Percentiles rank a stretch among this genome's conserved stretches.
Evolutionary conservation across 2,888 invertebrate genomes (phyloP).

Genomic region (Pediacus dermestoides): DNA sequence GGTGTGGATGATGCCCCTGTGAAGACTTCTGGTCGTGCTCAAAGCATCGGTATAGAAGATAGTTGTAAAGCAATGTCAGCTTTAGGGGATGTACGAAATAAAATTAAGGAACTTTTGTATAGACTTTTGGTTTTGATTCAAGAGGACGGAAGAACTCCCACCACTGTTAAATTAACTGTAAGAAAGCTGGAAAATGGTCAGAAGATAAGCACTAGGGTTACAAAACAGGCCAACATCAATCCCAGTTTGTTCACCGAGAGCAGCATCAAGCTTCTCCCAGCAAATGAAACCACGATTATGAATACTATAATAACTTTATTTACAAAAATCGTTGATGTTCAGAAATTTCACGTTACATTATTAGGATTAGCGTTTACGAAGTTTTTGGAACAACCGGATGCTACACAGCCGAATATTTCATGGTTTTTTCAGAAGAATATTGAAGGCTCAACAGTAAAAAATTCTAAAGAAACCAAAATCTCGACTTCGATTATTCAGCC

Average conservation of each 20-base stretch:
- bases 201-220: constrained; percentile 68
- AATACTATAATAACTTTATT: constrained; percentile 71
- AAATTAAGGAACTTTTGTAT: constrained; percentile 64
- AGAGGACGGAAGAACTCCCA: constrained; percentile 76
- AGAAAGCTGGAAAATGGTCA: constrained; percentile 64
- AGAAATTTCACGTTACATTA: constrained; percentile 74
- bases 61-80: constrained; percentile 71
- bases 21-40: constrained; percentile 71
- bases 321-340: constrained; percentile 67
- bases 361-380: constrained; percentile 80
- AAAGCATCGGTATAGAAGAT: constrained; percentile 77
- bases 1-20: constrained; percentile 74
- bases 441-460: constrained; percentile 58
- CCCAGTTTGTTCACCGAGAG: constrained; percentile 58
- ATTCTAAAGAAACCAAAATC: constrained; percentile 8
- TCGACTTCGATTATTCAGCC: too few species aligned
- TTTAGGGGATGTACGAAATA: constrained; percentile 70
- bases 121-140: constrained; percentile 67
- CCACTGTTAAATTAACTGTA: constrained; percentile 69
- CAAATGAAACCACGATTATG: constrained; percentile 63
- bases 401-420: constrained; percentile 47
- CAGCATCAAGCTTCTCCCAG: constrained; percentile 46
- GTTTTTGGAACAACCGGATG: constrained; percentile 68
- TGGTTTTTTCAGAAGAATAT: constrained; percentile 54
- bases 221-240: constrained; percentile 70